Base-by-base conservation (phyloP, 2,888 invertebrate genomes). In the Thyatira batis region DNA sequence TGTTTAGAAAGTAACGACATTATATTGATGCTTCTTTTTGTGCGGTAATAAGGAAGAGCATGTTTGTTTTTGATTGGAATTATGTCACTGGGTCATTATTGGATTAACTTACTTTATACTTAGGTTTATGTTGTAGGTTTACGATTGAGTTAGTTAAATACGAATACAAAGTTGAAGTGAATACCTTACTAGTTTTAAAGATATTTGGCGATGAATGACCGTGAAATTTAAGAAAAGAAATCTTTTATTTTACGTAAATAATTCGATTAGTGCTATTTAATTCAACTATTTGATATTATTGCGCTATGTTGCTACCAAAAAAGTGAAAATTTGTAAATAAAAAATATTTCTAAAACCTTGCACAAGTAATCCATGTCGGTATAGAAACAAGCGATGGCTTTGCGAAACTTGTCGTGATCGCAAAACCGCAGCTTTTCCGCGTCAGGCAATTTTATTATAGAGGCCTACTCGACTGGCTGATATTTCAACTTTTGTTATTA, bases 331-430 rank as follows among this genome's bases (percentile, higher is more conserved):
- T 58, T 65, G 64, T 67, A 73, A 67, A 71, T 67, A 69, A 66
- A 61, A 60, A 63, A 69, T 57, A 71, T 84, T 84, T 82, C 81
- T 73, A 76, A 71, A 73, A 59, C 65, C 74, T 91, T 88, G 76
- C 87, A 73, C 80, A 85, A 87, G 64, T 65, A 71, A 71, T 69
- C 70, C 69, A 71, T 75, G 23, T 21, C 45, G 23, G 45, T 23
- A 45, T 45, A 84, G 77, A 80, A 78, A 82, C 78, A 78, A 80
- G 77, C 75, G 69, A 70, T 62, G 56, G 71, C 64, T 87, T 91
- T 89, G 65, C 89, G 89, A 88, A 89, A 91, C 76, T 78, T 63
- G 76, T 85, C 89, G 89, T 89, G 89, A 84, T 84, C 77, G 63
- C 69, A 66, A 78, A 85, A 84, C 88, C 87, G 72, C 88, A 84